A percentile compares a stretch with the other conserved stretches of the same genome.
Evolutionary conservation across 2,113 vertebrate genomes (phyloP).

Genomic region (Coturnix japonica): DNA sequence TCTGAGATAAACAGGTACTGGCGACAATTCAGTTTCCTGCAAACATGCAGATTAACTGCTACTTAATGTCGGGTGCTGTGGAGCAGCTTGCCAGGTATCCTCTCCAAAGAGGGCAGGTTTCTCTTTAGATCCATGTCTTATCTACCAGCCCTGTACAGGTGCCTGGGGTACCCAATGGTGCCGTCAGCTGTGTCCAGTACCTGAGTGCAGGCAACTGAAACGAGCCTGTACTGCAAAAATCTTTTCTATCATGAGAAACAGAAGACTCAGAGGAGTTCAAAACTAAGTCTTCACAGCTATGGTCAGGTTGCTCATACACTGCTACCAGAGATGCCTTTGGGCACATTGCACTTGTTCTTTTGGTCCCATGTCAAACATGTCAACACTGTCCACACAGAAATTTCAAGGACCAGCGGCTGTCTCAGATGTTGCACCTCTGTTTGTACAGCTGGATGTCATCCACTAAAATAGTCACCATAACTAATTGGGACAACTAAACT

Average conservation of each 20-base stretch:
- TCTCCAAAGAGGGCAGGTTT: neutral
- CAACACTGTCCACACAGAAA: neutral
- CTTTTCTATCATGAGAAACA: neutral
- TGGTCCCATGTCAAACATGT: neutral
- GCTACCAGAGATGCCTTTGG: neutral
- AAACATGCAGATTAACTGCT: neutral
- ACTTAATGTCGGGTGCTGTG: neutral
- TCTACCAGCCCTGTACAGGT: neutral
- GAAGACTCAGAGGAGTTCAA: neutral
- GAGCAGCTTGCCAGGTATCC: neutral
- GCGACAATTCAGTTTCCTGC: neutral
- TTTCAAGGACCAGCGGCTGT: neutral
- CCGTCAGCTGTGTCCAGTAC: fast-evolving
- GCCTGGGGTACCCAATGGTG: neutral
- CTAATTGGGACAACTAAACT: neutral
- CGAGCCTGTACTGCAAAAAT: neutral
- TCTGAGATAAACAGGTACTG: neutral
- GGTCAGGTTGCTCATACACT: neutral
- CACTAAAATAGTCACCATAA: neutral
- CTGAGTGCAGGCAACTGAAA: neutral
- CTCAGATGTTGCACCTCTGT: neutral
- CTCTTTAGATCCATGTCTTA: neutral
- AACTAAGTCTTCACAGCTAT: neutral
- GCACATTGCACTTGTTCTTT: neutral
- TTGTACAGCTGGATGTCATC: neutral